A percentile compares a stretch with the other conserved stretches of the same genome.
phyloP scores from a whole-genome alignment of 2,797 vertebrate genomes.

The Alectoris magna region DNA sequence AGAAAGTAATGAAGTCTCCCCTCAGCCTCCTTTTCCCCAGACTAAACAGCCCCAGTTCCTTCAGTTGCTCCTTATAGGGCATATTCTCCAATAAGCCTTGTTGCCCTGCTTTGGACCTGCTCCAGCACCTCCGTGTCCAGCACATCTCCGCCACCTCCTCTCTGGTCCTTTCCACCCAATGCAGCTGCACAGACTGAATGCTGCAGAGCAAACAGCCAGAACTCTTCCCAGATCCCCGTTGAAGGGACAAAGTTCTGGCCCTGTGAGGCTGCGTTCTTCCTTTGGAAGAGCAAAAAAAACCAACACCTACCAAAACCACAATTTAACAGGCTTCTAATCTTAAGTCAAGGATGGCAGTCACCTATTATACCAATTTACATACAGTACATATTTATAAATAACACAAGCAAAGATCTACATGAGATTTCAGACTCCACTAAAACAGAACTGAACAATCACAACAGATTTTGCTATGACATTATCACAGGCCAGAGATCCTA shows the following conservation, averaged over 20 bases:
- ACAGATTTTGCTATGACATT: background rate
- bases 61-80: too few relatives aligned
- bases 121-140: background rate
- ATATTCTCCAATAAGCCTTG: too few relatives aligned
- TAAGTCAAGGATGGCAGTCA: background rate
- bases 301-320: rapidly evolving
- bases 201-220: background rate
- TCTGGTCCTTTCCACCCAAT: background rate
- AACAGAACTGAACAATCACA: background rate
- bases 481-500: background rate
- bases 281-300: background rate
- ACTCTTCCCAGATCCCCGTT: background rate
- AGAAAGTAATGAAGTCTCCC: too few relatives aligned
- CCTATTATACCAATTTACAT: background rate
- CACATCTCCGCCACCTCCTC: background rate
- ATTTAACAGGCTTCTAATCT: background rate
- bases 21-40: too few relatives aligned
- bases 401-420: background rate
- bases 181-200: background rate
- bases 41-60: too few relatives aligned
- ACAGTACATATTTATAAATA: background rate
- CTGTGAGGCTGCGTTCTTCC: background rate
- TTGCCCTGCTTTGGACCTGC: too few relatives aligned
- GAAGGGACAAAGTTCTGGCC: background rate
- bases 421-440: background rate